Base-by-base conservation (phyloP, 2,888 invertebrate species). In the Crematogaster levior region DNA sequence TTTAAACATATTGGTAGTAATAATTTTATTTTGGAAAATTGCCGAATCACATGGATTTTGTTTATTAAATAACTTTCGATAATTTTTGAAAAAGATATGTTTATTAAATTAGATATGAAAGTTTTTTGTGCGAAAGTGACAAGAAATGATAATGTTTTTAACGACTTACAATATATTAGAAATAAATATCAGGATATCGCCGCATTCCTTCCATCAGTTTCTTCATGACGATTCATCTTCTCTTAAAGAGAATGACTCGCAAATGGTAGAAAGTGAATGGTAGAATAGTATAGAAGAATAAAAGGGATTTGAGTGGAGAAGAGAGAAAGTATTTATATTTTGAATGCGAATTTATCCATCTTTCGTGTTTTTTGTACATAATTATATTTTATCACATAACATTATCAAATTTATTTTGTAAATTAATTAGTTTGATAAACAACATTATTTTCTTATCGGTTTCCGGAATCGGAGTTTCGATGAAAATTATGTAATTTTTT, bases 221-320 rank as follows among this genome's bases (percentile, higher is more conserved):
- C 51, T 81, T 15, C 3, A 21, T 61, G 30, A 81, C 12, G 27
- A 81, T 61, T 81, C 46, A 60, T 61, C 40, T 74, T 73, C 34
- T 30, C 24, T 81, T 63, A 40, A 43, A 34, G 46, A 53, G 40
- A 61, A 30, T 81, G 63, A 73, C 73, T 81, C 30, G 61, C 43
- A 43, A 53, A 53, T 81, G 37, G 10, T 70, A 73, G 21, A 51
- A 81, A 34, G 43, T 68, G 46, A 58, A 81, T 48, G n/a, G n/a
- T n/a, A n/a, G n/a, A n/a, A n/a, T n/a, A 27, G 58, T 24, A 56
- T n/a, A 3, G 30, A 9, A 46, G 21, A 61, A 37, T 40, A 53
- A 73, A 61, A 73, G 40, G 18, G 3, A 73, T 30, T 73, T 43
- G 30, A 43, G 30, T 46, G 46, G 21, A 46, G n/a, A n/a, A n/a